Evolutionary conservation across 1,140 invertebrate species (phyloP).

Genomic region (Bradynema listronoti): DNA sequence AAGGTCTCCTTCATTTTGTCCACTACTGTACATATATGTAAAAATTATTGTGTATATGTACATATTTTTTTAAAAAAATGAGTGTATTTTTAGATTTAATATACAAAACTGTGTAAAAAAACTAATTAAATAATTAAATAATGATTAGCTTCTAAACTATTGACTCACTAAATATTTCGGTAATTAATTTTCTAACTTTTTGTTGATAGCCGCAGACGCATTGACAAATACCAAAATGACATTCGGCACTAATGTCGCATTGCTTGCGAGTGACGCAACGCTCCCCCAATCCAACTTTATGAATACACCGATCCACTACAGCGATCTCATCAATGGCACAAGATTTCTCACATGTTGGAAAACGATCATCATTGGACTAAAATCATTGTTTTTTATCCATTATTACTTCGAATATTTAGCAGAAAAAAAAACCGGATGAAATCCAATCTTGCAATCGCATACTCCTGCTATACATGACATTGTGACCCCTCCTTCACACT

Average conservation of each 20-base stretch:
- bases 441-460: slow-evolving; percentile 33
- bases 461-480: slow-evolving; percentile 46
- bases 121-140: too few relatives aligned
- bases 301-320: slow-evolving; percentile 46
- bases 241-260: slow-evolving; percentile 48
- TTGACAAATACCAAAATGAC: slow-evolving; percentile 56
- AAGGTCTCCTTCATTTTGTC: too few relatives aligned
- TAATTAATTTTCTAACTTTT: too few relatives aligned
- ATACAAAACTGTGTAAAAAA: too few relatives aligned
- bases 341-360: slow-evolving; percentile 51
- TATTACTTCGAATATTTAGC: too few relatives aligned
- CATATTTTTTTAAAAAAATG: too few relatives aligned
- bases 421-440: slow-evolving; percentile 24
- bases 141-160: too few relatives aligned
- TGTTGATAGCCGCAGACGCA: slow-evolving; percentile 50
- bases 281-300: slow-evolving; percentile 37
- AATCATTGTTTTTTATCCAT: too few relatives aligned
- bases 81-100: too few relatives aligned
- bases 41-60: too few relatives aligned
- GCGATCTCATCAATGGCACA: slow-evolving; percentile 48
- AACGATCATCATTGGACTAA: slow-evolving; percentile 55
- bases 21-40: too few relatives aligned
- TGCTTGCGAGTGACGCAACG: slow-evolving; percentile 50
- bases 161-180: too few relatives aligned
- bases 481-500: slow-evolving; percentile 56